phyloP scores from a whole-genome alignment of 2,113 vertebrate species.

The Stegastes partitus region DNA sequence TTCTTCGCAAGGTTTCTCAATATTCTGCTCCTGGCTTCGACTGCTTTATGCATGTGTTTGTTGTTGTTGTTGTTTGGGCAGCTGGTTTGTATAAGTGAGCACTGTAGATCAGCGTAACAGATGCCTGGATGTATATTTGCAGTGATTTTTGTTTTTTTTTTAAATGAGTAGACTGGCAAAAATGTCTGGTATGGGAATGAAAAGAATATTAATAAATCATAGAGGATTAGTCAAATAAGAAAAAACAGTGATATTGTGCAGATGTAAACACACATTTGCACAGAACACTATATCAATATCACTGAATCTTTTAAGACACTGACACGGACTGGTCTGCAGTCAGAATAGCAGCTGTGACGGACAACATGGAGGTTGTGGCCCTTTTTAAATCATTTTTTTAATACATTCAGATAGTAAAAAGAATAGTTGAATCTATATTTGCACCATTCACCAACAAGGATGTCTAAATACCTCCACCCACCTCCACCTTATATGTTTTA shows the following conservation, averaged over 20 bases:
- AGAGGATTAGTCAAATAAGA: background rate
- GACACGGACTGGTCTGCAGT: too few species aligned
- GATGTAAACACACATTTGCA: background rate
- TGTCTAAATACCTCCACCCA: background rate
- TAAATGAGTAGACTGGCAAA: too few species aligned
- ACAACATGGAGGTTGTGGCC: background rate
- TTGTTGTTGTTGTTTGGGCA: too few species aligned
- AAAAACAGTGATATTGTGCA: background rate
- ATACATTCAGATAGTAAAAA: background rate
- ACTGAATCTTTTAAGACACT: too few species aligned
- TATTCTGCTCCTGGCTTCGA: too few species aligned
- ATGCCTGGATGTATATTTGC: background rate
- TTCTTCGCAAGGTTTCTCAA: background rate
- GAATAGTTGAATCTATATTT: too few species aligned
- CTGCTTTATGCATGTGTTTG: too few species aligned
- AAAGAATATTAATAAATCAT: background rate
- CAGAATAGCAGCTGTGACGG: background rate
- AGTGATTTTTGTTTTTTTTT: too few species aligned
- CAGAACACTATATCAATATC: background rate
- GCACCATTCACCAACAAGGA: too few species aligned
- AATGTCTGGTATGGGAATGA: background rate
- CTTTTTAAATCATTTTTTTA: background rate
- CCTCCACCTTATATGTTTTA: too few species aligned
- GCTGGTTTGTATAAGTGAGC: too few species aligned
- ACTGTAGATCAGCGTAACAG: background rate